A percentile compares a stretch with the other conserved stretches of the same genome.
These are phyloP conservation scores for Diadophis punctatus DNA, from an alignment of 2,113 vertebrate genomes.

Conservation along the genomic window DNA sequence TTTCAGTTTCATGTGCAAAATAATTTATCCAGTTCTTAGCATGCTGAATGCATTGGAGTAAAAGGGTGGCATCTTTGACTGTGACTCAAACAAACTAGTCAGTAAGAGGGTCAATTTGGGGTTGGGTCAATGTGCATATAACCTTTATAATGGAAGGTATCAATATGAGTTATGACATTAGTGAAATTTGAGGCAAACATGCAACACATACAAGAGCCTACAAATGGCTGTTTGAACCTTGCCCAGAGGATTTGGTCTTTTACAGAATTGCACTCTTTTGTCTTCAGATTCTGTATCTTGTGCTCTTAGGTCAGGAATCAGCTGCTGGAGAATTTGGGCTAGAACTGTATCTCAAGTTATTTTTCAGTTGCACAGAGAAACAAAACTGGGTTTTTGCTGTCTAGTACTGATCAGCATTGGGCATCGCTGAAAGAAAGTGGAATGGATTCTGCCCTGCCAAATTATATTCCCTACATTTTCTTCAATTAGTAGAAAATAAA, in stretches of 20 bases:
- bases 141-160: conserved; percentile 37
- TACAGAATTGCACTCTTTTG: conserved; percentile 57
- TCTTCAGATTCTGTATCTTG: conserved; percentile 61
- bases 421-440: not conserved
- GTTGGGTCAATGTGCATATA: conserved; percentile 34
- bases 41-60: conserved; percentile 33
- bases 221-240: conserved; percentile 62
- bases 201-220: not conserved
- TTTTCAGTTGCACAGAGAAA: not conserved
- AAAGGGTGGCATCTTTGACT: not conserved
- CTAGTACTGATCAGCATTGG: not conserved
- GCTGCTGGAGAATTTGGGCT: conserved; percentile 42
- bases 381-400: not conserved
- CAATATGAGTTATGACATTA: conserved; percentile 47
- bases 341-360: not conserved
- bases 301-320: conserved; percentile 27
- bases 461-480: not conserved
- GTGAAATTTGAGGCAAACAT: conserved; percentile 61
- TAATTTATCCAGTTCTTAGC: conserved; percentile 44
- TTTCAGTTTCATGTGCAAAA: not conserved
- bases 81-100: not conserved
- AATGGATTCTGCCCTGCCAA: not conserved
- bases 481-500: not conserved
- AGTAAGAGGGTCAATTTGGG: not conserved
- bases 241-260: conserved; percentile 68